phyloP scores from a whole-genome alignment of 2,113 vertebrate genomes.

The Ia io region DNA sequence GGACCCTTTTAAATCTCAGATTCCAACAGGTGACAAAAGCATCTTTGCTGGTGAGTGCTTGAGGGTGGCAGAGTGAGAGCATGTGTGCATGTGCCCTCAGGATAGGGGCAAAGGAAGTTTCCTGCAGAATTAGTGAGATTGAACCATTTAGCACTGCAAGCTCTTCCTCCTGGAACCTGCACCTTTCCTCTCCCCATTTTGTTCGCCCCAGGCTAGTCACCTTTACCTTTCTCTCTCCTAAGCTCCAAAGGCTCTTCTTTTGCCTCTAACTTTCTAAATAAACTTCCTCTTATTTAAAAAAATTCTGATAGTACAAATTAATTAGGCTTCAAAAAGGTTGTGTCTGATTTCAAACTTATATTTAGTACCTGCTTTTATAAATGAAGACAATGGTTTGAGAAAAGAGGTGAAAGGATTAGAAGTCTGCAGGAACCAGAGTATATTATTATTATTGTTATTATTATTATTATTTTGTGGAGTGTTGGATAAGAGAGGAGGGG shows the following conservation, averaged over 20 bases:
- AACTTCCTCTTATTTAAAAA: not conserved
- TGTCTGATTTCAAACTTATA: not conserved
- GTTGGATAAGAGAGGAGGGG: not conserved
- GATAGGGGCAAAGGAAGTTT: not conserved
- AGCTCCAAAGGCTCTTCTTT: not conserved
- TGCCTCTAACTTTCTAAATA: not conserved
- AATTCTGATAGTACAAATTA: not conserved
- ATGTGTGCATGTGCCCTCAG: not conserved
- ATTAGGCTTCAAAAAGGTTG: not conserved
- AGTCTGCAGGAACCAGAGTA: not conserved
- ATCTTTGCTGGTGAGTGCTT: not conserved
- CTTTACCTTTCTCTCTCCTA: not conserved
- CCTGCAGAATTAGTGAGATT: not conserved
- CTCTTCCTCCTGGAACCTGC: not conserved
- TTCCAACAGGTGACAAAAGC: not conserved
- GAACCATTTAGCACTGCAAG: not conserved
- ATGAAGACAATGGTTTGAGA: not conserved
- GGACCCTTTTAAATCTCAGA: not conserved
- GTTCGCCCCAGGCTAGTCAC: not conserved
- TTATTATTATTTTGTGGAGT: not conserved
- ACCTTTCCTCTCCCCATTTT: not conserved
- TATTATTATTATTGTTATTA: not conserved
- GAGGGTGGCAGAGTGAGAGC: not conserved
- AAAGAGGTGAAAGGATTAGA: not conserved
- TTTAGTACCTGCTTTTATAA: constrained; percentile 21